Percentiles rank a stretch among this genome's conserved stretches.
These are phyloP conservation scores for Eristalinus aeneus DNA, from an alignment of 2,888 invertebrate genomes.

Conservation along the genomic window DNA sequence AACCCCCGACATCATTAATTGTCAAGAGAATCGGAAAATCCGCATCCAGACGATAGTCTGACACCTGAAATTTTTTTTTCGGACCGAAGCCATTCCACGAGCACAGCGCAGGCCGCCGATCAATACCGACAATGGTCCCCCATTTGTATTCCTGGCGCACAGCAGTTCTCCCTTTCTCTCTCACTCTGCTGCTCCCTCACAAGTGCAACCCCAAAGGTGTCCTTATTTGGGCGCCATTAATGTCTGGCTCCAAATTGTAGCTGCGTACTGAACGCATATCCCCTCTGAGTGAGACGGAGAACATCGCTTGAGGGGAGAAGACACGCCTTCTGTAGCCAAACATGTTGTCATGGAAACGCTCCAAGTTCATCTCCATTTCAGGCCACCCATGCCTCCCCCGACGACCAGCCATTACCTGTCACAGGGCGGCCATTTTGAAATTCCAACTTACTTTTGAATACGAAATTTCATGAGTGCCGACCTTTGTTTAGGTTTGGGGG, in stretches of 20 bases:
- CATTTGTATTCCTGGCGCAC: conserved; percentile 44
- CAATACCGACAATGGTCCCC: conserved; percentile 53
- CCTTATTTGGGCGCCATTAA: conserved; percentile 62
- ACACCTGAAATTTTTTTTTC: not conserved
- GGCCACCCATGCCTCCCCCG: conserved; percentile 29
- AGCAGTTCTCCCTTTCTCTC: not conserved
- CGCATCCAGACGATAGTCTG: not conserved
- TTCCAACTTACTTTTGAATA: conserved; percentile 42
- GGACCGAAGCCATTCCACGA: conserved; percentile 26
- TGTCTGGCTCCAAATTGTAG: conserved; percentile 47
- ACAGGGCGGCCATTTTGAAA: conserved; percentile 59
- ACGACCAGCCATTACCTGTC: conserved; percentile 36
- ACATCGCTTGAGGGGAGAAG: conserved; percentile 28
- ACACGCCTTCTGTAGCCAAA: conserved; percentile 57
- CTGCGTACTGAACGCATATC: conserved; percentile 41
- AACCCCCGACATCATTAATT: not conserved
- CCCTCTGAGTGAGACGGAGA: conserved; percentile 9
- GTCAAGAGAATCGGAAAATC: not conserved
- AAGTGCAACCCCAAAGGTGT: conserved; percentile 50
- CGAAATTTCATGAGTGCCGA: conserved; percentile 28
- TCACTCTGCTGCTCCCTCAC: not conserved
- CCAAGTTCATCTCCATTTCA: conserved; percentile 41
- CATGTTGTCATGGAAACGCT: conserved; percentile 57
- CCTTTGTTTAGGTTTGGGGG: conserved; percentile 38
- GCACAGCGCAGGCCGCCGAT: conserved; percentile 60